phyloP scores from a whole-genome alignment of 2,113 vertebrate genomes.

The Sturnira hondurensis region DNA sequence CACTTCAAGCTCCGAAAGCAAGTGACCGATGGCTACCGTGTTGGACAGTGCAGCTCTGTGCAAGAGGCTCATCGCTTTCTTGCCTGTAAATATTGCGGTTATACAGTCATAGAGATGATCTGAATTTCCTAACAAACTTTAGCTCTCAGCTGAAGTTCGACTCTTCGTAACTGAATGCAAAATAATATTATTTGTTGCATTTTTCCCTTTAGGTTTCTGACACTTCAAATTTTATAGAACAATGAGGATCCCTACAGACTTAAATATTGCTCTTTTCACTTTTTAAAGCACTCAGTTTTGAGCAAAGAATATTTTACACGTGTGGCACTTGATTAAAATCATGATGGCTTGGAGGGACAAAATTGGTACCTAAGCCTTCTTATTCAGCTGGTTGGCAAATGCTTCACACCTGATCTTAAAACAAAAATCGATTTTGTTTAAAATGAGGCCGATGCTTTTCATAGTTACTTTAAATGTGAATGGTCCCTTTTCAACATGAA shows the following conservation, averaged over 20 bases:
- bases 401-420: not conserved
- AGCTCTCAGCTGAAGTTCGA: not conserved
- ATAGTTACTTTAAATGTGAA: not conserved
- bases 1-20: not conserved
- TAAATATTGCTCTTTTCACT: not conserved
- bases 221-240: not conserved
- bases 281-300: not conserved
- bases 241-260: not conserved
- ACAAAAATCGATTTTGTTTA: not conserved
- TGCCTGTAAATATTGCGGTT: not conserved
- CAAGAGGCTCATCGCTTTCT: not conserved
- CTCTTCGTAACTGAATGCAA: not conserved
- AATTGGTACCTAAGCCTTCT: not conserved
- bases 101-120: not conserved
- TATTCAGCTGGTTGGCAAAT: not conserved
- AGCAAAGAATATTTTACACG: not conserved
- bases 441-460: not conserved
- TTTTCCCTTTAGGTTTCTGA: not conserved
- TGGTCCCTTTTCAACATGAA: not conserved
- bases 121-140: not conserved
- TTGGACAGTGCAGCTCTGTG: rapidly evolving
- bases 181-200: not conserved
- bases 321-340: not conserved
- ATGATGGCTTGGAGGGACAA: not conserved
- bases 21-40: not conserved